Percentiles rank a stretch among this genome's conserved stretches.
Conservation (phyloP, 2,797 vertebrate species). For the Capromys pilorides region DNA sequence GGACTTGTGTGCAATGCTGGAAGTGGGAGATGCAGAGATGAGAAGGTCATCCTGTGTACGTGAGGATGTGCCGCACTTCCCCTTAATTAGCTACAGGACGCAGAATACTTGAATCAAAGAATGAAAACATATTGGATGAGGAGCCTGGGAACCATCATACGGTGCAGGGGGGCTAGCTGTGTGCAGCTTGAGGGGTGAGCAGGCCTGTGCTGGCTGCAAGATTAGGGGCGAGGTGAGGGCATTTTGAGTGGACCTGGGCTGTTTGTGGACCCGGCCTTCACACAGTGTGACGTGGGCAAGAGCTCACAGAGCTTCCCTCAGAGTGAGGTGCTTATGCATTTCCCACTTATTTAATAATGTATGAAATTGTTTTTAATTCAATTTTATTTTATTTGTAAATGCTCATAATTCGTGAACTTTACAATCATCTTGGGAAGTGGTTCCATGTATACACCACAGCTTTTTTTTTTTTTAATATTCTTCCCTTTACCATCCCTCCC, state of each 20-base stretch:
- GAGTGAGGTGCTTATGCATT: neutral
- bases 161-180: rapidly evolving
- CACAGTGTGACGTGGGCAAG: no score
- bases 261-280: neutral
- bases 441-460: neutral
- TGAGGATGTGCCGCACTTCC: neutral
- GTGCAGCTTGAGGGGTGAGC: neutral
- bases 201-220: neutral
- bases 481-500: neutral
- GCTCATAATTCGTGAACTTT: neutral
- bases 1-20: neutral
- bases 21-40: neutral
- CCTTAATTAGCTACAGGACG: neutral
- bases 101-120: neutral
- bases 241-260: neutral
- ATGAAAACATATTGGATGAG: neutral
- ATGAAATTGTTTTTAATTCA: neutral
- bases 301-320: neutral
- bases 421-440: neutral
- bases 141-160: neutral
- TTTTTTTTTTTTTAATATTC: neutral
- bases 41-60: neutral
- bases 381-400: neutral
- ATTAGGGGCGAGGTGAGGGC: neutral
- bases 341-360: neutral